These are phyloP conservation scores for Pollenia labialis DNA, from an alignment of 2,888 invertebrate genomes.

Conservation along the genomic window DNA sequence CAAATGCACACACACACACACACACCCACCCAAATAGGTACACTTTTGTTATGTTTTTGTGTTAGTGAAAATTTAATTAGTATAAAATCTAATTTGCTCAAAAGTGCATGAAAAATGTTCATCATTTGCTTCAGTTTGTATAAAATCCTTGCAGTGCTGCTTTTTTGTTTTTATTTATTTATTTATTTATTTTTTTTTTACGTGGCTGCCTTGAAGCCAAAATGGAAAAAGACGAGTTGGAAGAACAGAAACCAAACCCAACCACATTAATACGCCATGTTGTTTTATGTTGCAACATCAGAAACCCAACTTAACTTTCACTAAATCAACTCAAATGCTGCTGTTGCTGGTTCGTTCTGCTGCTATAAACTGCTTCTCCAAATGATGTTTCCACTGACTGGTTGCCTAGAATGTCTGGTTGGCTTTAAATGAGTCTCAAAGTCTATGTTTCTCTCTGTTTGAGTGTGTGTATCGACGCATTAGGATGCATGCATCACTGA, in stretches of 20 bases:
- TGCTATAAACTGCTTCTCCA: constrained; percentile 31
- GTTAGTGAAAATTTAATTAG: constrained; percentile 84
- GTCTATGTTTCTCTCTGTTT: constrained; percentile 27
- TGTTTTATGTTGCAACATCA: constrained; percentile 60
- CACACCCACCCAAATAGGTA: too few species aligned
- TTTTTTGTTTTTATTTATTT: constrained; percentile 1
- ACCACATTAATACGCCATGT: constrained; percentile 69
- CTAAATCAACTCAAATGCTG: constrained; percentile 30
- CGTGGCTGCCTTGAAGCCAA: constrained; percentile 51
- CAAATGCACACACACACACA: constrained; percentile 26
- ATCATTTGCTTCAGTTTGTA: constrained; percentile 69
- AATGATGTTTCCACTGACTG: constrained; percentile 66
- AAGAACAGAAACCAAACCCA: neutral
- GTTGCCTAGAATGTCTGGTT: constrained; percentile 42
- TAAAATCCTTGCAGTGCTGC: constrained; percentile 24
- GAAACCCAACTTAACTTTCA: constrained; percentile 54
- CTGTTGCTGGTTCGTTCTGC: constrained; percentile 9
- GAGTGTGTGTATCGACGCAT: constrained; percentile 69
- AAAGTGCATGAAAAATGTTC: constrained; percentile 83
- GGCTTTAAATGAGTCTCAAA: constrained; percentile 9
- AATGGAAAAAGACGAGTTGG: neutral
- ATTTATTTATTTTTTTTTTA: neutral
- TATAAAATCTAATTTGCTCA: constrained; percentile 84
- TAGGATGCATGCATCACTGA: constrained; percentile 80
- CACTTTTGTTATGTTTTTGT: constrained; percentile 49